A percentile compares a stretch with the other conserved stretches of the same genome.
Conservation (phyloP, 1,140 invertebrate species). For the Himalopsyche phryganea region DNA sequence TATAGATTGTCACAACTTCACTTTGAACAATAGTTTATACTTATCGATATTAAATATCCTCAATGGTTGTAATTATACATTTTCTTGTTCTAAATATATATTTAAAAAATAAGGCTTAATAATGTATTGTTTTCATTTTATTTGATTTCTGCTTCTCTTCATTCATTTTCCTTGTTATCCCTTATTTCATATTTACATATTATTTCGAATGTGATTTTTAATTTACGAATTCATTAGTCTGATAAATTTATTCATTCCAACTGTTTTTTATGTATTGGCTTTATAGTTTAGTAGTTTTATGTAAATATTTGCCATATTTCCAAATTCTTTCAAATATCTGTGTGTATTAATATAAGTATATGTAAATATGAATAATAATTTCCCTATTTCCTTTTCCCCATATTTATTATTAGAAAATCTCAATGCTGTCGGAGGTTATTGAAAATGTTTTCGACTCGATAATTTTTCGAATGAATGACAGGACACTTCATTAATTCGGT, state of each 20-base stretch:
- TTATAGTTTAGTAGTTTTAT: neutral
- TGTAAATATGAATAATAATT: conserved; percentile 31
- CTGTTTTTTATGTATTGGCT: neutral
- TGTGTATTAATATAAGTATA: conserved; percentile 10
- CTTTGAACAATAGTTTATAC: conserved; percentile 57
- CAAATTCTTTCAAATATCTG: neutral
- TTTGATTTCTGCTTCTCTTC: conserved; percentile 31
- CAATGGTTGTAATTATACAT: conserved; percentile 58
- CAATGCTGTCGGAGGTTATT: too few relatives aligned
- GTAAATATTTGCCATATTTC: neutral
- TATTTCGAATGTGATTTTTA: conserved; percentile 10
- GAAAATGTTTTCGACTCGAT: too few relatives aligned
- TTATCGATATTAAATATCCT: conserved; percentile 58
- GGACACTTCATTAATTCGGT: too few relatives aligned
- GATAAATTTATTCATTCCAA: neutral
- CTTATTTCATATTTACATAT: conserved; percentile 33
- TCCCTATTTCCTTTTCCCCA: conserved; percentile 20
- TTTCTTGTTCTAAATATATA: conserved; percentile 58
- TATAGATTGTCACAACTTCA: conserved; percentile 51
- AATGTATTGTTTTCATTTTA: conserved; percentile 35
- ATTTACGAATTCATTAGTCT: neutral
- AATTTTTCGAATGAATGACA: too few relatives aligned
- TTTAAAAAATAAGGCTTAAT: conserved; percentile 42
- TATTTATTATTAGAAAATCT: neutral
- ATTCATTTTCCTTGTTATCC: conserved; percentile 29